These are phyloP conservation scores for Brachionus paranguensis DNA, from an alignment of 1,140 invertebrate species.

Conservation along the genomic window DNA sequence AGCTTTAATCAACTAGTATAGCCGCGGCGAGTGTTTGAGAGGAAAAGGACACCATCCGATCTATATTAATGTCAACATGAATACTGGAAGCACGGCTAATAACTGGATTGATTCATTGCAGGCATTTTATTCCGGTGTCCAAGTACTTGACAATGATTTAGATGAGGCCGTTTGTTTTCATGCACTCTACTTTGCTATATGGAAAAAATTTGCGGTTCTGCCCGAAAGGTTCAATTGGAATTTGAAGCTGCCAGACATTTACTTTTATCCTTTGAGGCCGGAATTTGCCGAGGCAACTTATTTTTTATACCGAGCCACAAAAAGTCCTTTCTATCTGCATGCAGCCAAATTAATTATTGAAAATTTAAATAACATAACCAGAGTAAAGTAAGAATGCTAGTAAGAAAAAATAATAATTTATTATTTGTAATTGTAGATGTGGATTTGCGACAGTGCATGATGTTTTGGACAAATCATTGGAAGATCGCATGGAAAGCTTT, in stretches of 20 bases:
- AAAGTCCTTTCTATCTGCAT: slow-evolving; percentile 68
- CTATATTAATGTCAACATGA: slow-evolving; percentile 69
- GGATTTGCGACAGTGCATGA: slow-evolving; percentile 68
- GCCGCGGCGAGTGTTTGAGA: slow-evolving; percentile 60
- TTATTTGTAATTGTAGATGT: slow-evolving; percentile 54
- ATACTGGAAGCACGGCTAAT: slow-evolving; percentile 61
- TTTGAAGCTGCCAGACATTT: slow-evolving; percentile 61
- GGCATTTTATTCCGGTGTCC: slow-evolving; percentile 62
- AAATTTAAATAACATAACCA: slow-evolving; percentile 61
- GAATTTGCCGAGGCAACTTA: slow-evolving; percentile 68
- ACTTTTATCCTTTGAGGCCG: slow-evolving; percentile 65
- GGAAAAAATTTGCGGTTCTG: slow-evolving; percentile 63
- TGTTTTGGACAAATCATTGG: slow-evolving; percentile 83
- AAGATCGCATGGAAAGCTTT: slow-evolving; percentile 98
- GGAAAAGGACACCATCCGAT: slow-evolving; percentile 64
- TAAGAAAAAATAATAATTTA: not conserved
- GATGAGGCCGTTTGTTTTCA: slow-evolving; percentile 69
- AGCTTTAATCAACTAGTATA: slow-evolving; percentile 41
- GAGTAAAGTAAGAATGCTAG: slow-evolving; percentile 52
- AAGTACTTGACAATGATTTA: slow-evolving; percentile 65
- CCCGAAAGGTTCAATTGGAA: slow-evolving; percentile 69
- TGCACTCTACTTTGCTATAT: slow-evolving; percentile 65
- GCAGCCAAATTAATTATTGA: slow-evolving; percentile 64
- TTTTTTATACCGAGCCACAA: slow-evolving; percentile 66
- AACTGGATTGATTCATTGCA: slow-evolving; percentile 67